Base-by-base conservation (phyloP, 2,797 vertebrate genomes). In the Tinamus major region DNA sequence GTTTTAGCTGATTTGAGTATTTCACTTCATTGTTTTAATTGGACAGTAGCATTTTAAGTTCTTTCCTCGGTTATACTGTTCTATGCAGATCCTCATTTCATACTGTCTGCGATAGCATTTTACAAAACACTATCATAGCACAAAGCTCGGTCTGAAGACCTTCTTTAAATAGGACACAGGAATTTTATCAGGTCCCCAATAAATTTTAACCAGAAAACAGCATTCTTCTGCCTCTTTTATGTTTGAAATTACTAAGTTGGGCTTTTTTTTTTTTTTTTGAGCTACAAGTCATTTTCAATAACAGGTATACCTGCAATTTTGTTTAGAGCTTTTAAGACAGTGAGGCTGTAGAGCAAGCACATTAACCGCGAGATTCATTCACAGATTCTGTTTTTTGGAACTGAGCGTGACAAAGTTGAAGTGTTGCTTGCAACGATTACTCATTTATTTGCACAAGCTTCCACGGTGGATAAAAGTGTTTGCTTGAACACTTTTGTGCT, bases 21-120 rank as follows among this genome's bases (percentile, higher is more conserved):
- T 86, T 48, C 10, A 15, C 20, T 53, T 85, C 6, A 12, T 65
- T 85, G 33, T 71, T 83, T 82, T 75, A 83, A 33, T n/a, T 75
- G 18, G 44, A 65, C 16, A 56, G 7, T 41, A 67, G 6, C 37
- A 49, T 9, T 1, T 31, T 44, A 64, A 62, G 18, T 33, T 76
- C 18, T 24, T 53, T 82, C 35, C n/a, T 91, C 29, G 74, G 4
- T 26, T 84, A 3, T 13, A 11, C 14, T 31, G 8, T 10, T 84
- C 1, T 58, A 29, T n/a, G 31, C 39, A 58, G 44, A 41, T 81
- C 19, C 23, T 31, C 41, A 65, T 13, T 18, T 24, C 24, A 37
- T 17, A 35, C 14, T 55, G 29, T 33, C 51, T 35, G 24, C 1
- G 3, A 48, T 19, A n/a, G 8, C 0, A 0, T 75, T 55, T 58